These are phyloP conservation scores for Diplodus sargus DNA, from an alignment of 2,797 vertebrate genomes.

Conservation along the genomic window DNA sequence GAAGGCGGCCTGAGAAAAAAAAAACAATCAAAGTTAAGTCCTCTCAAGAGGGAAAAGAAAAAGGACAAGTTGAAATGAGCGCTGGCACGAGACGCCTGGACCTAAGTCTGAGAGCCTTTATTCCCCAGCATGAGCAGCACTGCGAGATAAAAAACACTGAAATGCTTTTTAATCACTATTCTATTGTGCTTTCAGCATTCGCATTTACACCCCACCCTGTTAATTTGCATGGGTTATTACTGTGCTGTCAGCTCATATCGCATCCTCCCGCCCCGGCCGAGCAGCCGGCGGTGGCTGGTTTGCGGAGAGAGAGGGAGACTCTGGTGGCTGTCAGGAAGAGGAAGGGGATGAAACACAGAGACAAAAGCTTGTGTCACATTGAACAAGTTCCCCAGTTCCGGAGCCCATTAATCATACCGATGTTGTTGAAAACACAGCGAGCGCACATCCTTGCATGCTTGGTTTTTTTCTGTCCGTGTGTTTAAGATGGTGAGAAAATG, in stretches of 20 bases:
- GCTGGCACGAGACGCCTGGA: slow-evolving; percentile 48
- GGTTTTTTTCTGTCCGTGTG: slow-evolving; percentile 21
- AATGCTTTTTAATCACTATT: slow-evolving; percentile 82
- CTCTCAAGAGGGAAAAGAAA: slow-evolving; percentile 39
- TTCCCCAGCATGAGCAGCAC: slow-evolving; percentile 58
- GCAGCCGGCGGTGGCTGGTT: slow-evolving; percentile 40
- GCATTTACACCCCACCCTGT: slow-evolving; percentile 76
- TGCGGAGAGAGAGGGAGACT: slow-evolving; percentile 40
- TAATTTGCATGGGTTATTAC: slow-evolving; percentile 84
- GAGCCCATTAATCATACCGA: slow-evolving; percentile 82
- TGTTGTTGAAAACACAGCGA: slow-evolving; percentile 56
- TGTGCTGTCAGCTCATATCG: slow-evolving; percentile 81
- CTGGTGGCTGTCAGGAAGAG: slow-evolving; percentile 74
- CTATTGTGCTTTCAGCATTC: slow-evolving; percentile 81
- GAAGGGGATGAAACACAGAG: slow-evolving; percentile 76
- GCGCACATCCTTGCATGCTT: slow-evolving; percentile 24
- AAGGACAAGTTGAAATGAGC: slow-evolving; percentile 56
- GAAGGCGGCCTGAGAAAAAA: slow-evolving; percentile 28
- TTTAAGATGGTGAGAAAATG: slow-evolving; percentile 36
- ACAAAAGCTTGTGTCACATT: slow-evolving; percentile 82
- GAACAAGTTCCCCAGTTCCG: slow-evolving; percentile 74
- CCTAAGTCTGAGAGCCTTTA: slow-evolving; percentile 63
- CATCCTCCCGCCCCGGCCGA: slow-evolving; percentile 51
- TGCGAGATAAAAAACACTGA: slow-evolving; percentile 72
- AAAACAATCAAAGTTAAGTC: slow-evolving; percentile 71